Percentiles rank a stretch among this genome's conserved stretches.
These are phyloP conservation scores for Eupithecia inturbata DNA, from an alignment of 2,888 invertebrate species.

Conservation along the genomic window DNA sequence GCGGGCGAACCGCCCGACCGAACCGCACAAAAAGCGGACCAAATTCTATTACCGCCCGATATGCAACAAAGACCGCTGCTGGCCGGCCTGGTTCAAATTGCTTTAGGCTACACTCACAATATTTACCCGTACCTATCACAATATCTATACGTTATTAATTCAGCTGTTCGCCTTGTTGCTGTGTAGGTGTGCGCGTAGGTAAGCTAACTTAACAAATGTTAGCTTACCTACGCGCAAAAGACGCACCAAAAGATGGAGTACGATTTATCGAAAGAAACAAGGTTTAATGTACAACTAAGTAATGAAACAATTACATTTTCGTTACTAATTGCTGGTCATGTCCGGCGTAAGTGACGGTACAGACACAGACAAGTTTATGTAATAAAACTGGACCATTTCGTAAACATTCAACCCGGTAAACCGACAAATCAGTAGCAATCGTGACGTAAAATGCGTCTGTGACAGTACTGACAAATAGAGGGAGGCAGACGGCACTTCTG, in stretches of 20 bases:
- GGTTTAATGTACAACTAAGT: too few species aligned
- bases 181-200: not conserved
- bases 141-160: conserved; percentile 68
- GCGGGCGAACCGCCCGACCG: conserved; percentile 61
- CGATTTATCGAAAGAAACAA: too few species aligned
- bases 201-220: not conserved
- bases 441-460: conserved; percentile 40
- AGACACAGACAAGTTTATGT: not conserved
- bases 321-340: not conserved
- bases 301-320: not conserved
- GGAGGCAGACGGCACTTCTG: conserved; percentile 72
- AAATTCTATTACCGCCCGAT: conserved; percentile 83
- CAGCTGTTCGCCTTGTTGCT: conserved; percentile 48
- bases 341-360: not conserved
- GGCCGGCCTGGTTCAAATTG: conserved; percentile 78
- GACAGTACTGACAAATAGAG: conserved; percentile 65
- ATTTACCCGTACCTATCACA: conserved; percentile 71
- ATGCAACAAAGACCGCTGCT: conserved; percentile 83
- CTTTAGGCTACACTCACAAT: conserved; percentile 80
- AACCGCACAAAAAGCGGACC: conserved; percentile 81
- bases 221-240: too few species aligned
- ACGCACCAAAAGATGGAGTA: not conserved
- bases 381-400: conserved; percentile 1
- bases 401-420: conserved; percentile 23
- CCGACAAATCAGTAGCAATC: conserved; percentile 38